Evolutionary conservation across 2,113 vertebrate genomes (phyloP).

Genomic region (Eolophus roseicapilla): DNA sequence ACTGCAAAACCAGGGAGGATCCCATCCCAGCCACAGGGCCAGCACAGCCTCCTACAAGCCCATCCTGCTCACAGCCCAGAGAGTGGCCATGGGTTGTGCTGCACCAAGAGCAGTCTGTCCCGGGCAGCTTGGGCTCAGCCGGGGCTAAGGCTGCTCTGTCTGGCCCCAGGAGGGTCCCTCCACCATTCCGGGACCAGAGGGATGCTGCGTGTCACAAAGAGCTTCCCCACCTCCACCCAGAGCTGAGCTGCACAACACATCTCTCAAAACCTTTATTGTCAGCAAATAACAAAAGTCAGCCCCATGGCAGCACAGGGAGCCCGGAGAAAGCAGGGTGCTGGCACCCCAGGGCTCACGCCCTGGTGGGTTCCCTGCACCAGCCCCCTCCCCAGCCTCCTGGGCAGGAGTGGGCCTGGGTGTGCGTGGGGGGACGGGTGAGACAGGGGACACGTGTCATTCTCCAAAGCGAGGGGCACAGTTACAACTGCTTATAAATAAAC

Average conservation of each 20-base stretch:
- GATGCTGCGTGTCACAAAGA: fast-evolving
- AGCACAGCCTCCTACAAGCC: not conserved
- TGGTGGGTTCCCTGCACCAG: fast-evolving
- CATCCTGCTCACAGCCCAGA: fast-evolving
- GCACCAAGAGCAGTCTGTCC: not conserved
- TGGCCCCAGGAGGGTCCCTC: not conserved
- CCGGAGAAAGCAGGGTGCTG: not conserved
- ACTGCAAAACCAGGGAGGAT: not conserved
- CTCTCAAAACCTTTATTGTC: slow-evolving; percentile 66
- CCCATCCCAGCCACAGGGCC: not conserved
- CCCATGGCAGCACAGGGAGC: not conserved
- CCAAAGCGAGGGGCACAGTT: slow-evolving; percentile 36
- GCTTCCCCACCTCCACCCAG: fast-evolving
- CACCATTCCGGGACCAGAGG: fast-evolving
- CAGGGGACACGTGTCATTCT: not conserved
- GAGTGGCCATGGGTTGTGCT: not conserved
- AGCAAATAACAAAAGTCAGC: slow-evolving; percentile 36
- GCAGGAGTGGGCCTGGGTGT: not conserved
- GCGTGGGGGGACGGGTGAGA: fast-evolving
- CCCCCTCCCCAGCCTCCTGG: not conserved
- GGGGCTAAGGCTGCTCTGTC: not conserved
- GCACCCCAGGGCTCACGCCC: not conserved
- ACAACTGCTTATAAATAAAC: slow-evolving; percentile 65
- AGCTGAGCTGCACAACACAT: not conserved
- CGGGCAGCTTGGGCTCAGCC: not conserved